Evolutionary conservation across 2,888 invertebrate genomes (phyloP).

Genomic region (Nephrocerus scutellatus): DNA sequence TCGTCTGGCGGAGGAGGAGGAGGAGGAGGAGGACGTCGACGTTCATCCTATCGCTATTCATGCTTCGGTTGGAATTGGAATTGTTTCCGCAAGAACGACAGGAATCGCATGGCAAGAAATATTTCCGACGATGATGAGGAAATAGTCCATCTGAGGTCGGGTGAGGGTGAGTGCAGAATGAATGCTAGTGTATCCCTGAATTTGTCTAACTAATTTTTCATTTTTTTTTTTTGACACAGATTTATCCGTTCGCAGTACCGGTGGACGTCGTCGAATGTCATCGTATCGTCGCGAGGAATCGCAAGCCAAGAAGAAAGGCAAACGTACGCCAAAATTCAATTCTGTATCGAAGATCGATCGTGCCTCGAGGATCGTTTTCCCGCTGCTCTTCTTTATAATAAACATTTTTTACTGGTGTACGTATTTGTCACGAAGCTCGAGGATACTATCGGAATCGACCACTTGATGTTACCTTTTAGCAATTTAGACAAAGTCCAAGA

Average conservation of each 20-base stretch:
- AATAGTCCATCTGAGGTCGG: constrained; percentile 35
- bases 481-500: constrained; percentile 43
- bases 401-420: constrained; percentile 75
- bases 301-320: constrained; percentile 42
- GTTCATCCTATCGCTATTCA: constrained; percentile 17
- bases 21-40: constrained; percentile 31
- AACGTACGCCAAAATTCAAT: constrained; percentile 59
- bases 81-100: constrained; percentile 23
- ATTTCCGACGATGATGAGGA: constrained; percentile 39
- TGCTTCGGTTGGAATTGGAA: constrained; percentile 32
- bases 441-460: constrained; percentile 37
- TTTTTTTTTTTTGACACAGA: constrained; percentile 1
- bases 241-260: constrained; percentile 1
- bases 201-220: neutral
- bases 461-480: constrained; percentile 48
- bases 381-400: constrained; percentile 65
- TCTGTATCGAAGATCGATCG: constrained; percentile 76
- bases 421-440: constrained; percentile 57
- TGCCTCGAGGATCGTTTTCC: constrained; percentile 67
- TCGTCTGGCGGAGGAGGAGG: constrained; percentile 12
- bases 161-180: constrained; percentile 27
- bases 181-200: neutral
- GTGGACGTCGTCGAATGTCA: constrained; percentile 39
- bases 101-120: constrained; percentile 19
- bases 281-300: constrained; percentile 40